Evolutionary conservation across 2,113 vertebrate genomes (phyloP).

Genomic region (Eupsittula cactorum): DNA sequence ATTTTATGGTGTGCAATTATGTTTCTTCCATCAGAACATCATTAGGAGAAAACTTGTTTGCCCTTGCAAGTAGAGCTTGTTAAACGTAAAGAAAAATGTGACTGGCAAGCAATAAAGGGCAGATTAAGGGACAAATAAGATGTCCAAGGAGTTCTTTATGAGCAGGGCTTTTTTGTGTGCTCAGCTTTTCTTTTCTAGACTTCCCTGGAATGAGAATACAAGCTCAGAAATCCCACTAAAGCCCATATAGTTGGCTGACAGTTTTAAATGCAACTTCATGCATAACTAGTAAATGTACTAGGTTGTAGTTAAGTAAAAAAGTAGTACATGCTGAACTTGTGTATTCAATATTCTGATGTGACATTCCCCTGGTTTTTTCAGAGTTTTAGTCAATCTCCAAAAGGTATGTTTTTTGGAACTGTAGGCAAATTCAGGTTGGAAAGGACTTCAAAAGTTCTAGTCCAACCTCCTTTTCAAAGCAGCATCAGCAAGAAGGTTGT

Average conservation of each 20-base stretch:
- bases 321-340: fast-evolving
- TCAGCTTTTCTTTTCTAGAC: conserved; percentile 1
- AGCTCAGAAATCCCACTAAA: background rate
- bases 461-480: background rate
- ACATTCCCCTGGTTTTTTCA: background rate
- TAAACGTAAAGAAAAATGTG: conserved; percentile 36
- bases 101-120: background rate
- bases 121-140: conserved; percentile 33
- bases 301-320: background rate
- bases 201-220: background rate
- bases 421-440: background rate
- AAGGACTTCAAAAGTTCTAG: background rate
- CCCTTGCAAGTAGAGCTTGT: conserved; percentile 29
- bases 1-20: conserved; percentile 50
- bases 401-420: background rate
- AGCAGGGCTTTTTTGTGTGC: background rate
- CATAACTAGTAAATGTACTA: background rate
- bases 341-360: background rate
- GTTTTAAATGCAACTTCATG: background rate
- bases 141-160: background rate
- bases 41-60: conserved; percentile 52
- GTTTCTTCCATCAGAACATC: conserved; percentile 44
- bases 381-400: background rate
- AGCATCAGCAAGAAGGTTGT: background rate
- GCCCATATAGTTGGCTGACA: background rate